These are phyloP conservation scores for Hemithea aestivaria DNA, from an alignment of 2,888 invertebrate species.

Conservation along the genomic window DNA sequence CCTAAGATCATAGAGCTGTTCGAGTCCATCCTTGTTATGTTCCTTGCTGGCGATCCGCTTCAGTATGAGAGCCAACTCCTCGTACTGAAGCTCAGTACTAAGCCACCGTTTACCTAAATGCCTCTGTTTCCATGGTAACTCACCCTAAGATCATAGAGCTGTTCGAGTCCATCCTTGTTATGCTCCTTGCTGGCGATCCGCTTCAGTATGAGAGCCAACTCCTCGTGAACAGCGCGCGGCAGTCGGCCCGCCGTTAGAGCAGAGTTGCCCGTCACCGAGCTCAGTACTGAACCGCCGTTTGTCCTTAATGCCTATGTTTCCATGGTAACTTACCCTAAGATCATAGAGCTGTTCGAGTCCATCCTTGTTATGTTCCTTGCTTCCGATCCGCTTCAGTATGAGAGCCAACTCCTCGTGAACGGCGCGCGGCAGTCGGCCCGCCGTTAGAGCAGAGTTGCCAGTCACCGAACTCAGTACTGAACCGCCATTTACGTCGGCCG, in stretches of 20 bases:
- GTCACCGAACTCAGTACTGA: slow-evolving; percentile 72
- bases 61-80: too few relatives aligned
- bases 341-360: slow-evolving; percentile 90
- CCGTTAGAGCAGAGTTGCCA: slow-evolving; percentile 50
- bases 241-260: slow-evolving; percentile 62
- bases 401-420: slow-evolving; percentile 92
- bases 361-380: slow-evolving; percentile 90
- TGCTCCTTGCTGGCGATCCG: slow-evolving; percentile 94
- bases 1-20: slow-evolving; percentile 8
- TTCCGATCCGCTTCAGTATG: slow-evolving; percentile 94
- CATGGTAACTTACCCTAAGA: slow-evolving; percentile 80
- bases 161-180: slow-evolving; percentile 87
- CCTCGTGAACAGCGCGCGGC: slow-evolving; percentile 89
- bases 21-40: slow-evolving; percentile 2
- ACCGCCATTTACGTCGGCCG: slow-evolving; percentile 58
- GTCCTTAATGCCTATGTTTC: too few relatives aligned
- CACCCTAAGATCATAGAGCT: slow-evolving; percentile 82
- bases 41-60: neutral
- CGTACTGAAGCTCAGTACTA: too few relatives aligned
- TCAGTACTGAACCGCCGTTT: slow-evolving; percentile 67
- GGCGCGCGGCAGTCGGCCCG: slow-evolving; percentile 82
- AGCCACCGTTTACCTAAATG: too few relatives aligned
- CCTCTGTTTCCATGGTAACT: slow-evolving; percentile 3
- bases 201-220: slow-evolving; percentile 92
- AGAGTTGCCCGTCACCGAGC: slow-evolving; percentile 68